These are phyloP conservation scores for Euzophera pinguis DNA, from an alignment of 2,888 invertebrate genomes.

Conservation along the genomic window DNA sequence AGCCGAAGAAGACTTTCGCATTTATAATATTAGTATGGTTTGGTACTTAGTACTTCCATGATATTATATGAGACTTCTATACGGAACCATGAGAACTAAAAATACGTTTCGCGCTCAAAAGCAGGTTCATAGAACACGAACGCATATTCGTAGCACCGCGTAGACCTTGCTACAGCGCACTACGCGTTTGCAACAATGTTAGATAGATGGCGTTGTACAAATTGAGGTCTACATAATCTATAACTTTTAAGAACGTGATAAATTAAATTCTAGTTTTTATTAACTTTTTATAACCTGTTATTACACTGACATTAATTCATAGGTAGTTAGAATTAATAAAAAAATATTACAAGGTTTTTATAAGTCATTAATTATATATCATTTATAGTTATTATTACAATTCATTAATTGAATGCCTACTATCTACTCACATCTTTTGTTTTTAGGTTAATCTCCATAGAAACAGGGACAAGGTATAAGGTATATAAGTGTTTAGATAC, in stretches of 20 bases:
- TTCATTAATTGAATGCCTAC: not conserved
- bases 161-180: not conserved
- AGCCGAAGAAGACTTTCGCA: too few relatives aligned
- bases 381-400: too few relatives aligned
- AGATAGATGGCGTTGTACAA: not conserved
- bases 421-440: not conserved
- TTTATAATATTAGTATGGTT: too few relatives aligned
- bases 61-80: not conserved
- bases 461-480: not conserved
- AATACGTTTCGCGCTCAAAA: not conserved
- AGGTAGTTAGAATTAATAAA: too few relatives aligned
- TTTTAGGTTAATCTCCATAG: not conserved
- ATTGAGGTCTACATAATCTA: not conserved
- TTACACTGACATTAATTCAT: not conserved
- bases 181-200: not conserved
- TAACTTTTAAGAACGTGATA: not conserved
- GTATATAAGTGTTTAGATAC: not conserved
- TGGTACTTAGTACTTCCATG: too few relatives aligned
- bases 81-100: not conserved
- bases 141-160: not conserved
- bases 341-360: too few relatives aligned
- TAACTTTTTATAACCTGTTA: not conserved
- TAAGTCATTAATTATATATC: too few relatives aligned
- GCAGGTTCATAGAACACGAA: not conserved
- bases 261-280: not conserved